phyloP scores from a whole-genome alignment of 2,888 invertebrate genomes.

The Lasioglossum vierecki region DNA sequence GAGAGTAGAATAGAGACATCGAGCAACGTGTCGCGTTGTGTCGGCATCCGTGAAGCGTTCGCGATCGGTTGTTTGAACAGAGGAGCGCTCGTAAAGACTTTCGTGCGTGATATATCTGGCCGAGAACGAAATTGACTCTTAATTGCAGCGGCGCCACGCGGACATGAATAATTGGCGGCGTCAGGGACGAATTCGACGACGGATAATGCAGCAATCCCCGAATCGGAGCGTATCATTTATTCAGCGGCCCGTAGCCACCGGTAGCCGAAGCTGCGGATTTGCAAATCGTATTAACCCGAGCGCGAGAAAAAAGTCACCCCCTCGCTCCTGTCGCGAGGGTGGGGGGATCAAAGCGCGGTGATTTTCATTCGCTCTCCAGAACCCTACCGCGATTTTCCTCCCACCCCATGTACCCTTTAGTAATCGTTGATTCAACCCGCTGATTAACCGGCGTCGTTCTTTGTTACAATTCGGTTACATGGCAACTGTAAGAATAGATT shows the following conservation, averaged over 20 bases:
- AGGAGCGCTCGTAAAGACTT: constrained; percentile 57
- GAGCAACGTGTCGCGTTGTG: not conserved
- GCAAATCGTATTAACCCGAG: constrained; percentile 76
- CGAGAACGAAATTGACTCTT: constrained; percentile 66
- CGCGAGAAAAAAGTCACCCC: constrained; percentile 46
- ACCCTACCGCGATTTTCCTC: constrained; percentile 26
- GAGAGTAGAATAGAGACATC: not conserved
- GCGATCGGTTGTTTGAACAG: constrained; percentile 55
- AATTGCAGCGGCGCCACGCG: constrained; percentile 75
- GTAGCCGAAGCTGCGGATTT: constrained; percentile 75
- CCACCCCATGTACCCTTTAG: not conserved
- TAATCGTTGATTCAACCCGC: constrained; percentile 29
- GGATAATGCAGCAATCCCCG: constrained; percentile 75
- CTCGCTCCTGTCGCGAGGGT: not conserved
- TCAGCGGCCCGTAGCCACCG: constrained; percentile 72
- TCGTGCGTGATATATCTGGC: constrained; percentile 57
- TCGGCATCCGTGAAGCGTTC: constrained; percentile 4
- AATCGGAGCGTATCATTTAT: constrained; percentile 77
- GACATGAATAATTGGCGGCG: constrained; percentile 81
- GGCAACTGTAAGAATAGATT: not conserved
- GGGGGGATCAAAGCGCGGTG: constrained; percentile 58
- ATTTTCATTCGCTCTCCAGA: constrained; percentile 53
- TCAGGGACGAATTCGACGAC: constrained; percentile 81
- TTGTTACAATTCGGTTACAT: not conserved
- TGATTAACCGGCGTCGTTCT: not conserved